Percentiles rank a stretch among this genome's conserved stretches.
Evolutionary conservation across 2,797 vertebrate genomes (phyloP).

Genomic region (Pygocentrus nattereri): DNA sequence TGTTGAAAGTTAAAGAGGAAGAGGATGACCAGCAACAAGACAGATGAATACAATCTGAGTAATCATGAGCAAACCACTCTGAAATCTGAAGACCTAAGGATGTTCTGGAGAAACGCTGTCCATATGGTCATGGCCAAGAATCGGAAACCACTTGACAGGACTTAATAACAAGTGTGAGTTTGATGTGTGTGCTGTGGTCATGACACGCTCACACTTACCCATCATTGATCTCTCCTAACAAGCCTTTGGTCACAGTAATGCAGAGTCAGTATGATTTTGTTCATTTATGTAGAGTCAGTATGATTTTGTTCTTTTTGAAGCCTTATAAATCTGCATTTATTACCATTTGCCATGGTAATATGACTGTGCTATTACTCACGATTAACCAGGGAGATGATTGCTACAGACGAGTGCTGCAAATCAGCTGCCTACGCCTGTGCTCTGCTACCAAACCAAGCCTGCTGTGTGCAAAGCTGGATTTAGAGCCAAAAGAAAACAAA

Average conservation of each 20-base stretch:
- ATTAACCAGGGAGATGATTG: background rate
- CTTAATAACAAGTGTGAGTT: no score
- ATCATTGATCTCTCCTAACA: background rate
- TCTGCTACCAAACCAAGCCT: background rate
- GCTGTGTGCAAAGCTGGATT: background rate
- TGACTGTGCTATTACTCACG: background rate
- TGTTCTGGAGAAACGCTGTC: no score
- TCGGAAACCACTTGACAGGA: no score
- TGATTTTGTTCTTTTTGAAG: background rate
- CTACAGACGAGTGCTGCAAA: constrained; percentile 8
- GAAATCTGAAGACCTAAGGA: no score
- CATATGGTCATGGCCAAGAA: no score
- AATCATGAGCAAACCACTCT: no score
- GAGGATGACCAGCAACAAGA: no score
- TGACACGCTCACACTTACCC: background rate
- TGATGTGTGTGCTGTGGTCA: no score
- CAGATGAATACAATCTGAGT: no score
- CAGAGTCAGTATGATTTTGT: background rate
- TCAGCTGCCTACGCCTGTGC: background rate
- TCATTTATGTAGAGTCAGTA: background rate
- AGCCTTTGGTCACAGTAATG: background rate
- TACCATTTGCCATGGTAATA: constrained; percentile 18
- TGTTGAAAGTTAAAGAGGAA: no score
- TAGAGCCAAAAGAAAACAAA: background rate
- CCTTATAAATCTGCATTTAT: constrained; percentile 4